Evolutionary conservation across 2,113 vertebrate species (phyloP).

Genomic region (Pteronura brasiliensis): DNA sequence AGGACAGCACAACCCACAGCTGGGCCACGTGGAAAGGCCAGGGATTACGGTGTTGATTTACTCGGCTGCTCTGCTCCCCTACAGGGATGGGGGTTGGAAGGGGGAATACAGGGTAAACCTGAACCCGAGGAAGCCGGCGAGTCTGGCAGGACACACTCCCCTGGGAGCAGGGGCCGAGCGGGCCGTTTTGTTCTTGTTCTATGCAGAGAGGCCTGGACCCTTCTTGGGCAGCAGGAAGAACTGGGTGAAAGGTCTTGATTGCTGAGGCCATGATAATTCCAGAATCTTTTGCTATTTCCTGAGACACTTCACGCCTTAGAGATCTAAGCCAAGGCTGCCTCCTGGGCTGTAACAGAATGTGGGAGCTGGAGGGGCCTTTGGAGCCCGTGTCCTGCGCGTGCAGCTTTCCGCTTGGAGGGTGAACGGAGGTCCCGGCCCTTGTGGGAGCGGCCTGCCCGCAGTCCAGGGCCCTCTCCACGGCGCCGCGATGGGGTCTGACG

Average conservation of each 20-base stretch:
- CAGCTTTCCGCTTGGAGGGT: neutral
- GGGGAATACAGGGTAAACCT: neutral
- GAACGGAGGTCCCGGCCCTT: neutral
- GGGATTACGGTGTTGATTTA: neutral
- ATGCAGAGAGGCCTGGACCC: too few species aligned
- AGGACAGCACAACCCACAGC: neutral
- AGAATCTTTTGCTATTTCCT: neutral
- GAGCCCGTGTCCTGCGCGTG: fast-evolving
- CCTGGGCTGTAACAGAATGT: too few species aligned
- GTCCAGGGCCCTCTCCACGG: fast-evolving
- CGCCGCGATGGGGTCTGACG: fast-evolving
- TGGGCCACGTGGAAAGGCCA: fast-evolving
- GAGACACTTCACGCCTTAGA: neutral
- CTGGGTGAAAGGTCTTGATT: slow-evolving; percentile 15
- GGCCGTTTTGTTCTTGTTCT: neutral
- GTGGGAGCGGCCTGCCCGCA: too few species aligned
- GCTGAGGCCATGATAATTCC: neutral
- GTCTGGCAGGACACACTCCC: fast-evolving
- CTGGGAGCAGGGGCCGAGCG: fast-evolving
- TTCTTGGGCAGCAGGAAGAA: neutral
- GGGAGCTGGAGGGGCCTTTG: neutral
- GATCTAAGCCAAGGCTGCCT: neutral
- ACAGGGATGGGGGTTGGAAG: neutral
- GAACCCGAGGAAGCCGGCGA: neutral
- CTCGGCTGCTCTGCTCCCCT: neutral